A percentile compares a stretch with the other conserved stretches of the same genome.
Conservation (phyloP, 2,113 vertebrate genomes). For the Pipa parva region DNA sequence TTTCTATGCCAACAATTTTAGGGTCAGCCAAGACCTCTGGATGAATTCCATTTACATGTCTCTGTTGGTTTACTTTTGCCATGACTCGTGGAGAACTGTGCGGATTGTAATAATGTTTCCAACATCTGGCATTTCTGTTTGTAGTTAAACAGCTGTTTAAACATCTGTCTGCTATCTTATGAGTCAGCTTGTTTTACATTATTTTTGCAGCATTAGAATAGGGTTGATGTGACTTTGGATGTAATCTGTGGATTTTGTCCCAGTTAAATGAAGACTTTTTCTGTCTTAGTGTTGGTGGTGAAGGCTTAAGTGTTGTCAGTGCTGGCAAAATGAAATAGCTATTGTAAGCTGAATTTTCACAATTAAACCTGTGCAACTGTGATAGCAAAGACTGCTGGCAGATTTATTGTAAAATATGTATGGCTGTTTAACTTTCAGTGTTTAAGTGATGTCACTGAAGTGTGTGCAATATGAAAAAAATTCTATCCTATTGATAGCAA, state of each 20-base stretch:
- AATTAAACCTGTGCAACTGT: too few species aligned
- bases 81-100: conserved; percentile 27
- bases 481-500: too few species aligned
- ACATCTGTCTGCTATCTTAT: conserved; percentile 38
- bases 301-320: not conserved
- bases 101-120: conserved; percentile 30
- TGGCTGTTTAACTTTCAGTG: too few species aligned
- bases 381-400: too few species aligned
- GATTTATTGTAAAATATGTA: too few species aligned
- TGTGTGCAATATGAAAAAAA: too few species aligned
- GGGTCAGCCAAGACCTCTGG: conserved; percentile 23
- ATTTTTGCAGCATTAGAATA: conserved; percentile 14
- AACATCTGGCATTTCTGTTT: conserved; percentile 30
- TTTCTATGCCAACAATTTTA: conserved; percentile 27
- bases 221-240: conserved; percentile 21
- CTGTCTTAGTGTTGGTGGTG: not conserved
- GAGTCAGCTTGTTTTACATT: conserved; percentile 32
- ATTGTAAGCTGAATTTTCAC: not conserved
- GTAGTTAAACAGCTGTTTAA: conserved; percentile 33
- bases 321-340: not conserved
- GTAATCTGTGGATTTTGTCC: conserved; percentile 2
- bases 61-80: conserved; percentile 33
- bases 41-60: conserved; percentile 32
- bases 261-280: conserved; percentile 6
- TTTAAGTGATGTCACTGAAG: too few species aligned